Evolutionary conservation across 2,113 vertebrate species (phyloP).

Genomic region (Gobius niger): DNA sequence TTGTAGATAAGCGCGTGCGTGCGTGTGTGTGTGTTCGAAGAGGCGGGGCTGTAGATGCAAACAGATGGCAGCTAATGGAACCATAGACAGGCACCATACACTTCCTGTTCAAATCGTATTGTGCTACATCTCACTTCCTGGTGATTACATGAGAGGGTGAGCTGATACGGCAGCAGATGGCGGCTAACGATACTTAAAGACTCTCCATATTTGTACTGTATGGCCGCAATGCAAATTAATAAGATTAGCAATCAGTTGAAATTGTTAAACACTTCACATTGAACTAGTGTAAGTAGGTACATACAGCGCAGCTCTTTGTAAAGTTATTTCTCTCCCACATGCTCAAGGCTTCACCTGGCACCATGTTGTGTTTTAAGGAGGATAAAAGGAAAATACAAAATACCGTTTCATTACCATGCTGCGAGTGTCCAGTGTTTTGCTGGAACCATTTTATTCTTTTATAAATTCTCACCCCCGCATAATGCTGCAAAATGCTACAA

Average conservation of each 20-base stretch:
- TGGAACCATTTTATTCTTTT: neutral
- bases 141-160: constrained; percentile 58
- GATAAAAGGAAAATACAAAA: too few species aligned
- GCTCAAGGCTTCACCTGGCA: too few species aligned
- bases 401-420: too few species aligned
- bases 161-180: constrained; percentile 60
- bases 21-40: neutral
- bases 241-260: neutral
- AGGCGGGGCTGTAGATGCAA: constrained; percentile 33
- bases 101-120: constrained; percentile 60
- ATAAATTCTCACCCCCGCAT: neutral
- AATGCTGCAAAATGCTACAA: neutral
- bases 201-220: constrained; percentile 34
- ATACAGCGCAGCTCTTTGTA: too few species aligned
- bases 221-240: constrained; percentile 19
- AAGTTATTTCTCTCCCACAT: too few species aligned
- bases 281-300: neutral
- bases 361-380: too few species aligned
- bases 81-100: constrained; percentile 41
- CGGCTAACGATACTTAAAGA: constrained; percentile 52
- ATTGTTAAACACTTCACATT: neutral
- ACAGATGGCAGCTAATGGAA: constrained; percentile 62
- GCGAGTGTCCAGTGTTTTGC: neutral
- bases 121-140: constrained; percentile 57
- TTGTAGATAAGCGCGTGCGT: constrained; percentile 20